Percentiles rank a stretch among this genome's conserved stretches.
These are phyloP conservation scores for Diphyllodes magnificus DNA, from an alignment of 2,113 vertebrate species.

Conservation along the genomic window DNA sequence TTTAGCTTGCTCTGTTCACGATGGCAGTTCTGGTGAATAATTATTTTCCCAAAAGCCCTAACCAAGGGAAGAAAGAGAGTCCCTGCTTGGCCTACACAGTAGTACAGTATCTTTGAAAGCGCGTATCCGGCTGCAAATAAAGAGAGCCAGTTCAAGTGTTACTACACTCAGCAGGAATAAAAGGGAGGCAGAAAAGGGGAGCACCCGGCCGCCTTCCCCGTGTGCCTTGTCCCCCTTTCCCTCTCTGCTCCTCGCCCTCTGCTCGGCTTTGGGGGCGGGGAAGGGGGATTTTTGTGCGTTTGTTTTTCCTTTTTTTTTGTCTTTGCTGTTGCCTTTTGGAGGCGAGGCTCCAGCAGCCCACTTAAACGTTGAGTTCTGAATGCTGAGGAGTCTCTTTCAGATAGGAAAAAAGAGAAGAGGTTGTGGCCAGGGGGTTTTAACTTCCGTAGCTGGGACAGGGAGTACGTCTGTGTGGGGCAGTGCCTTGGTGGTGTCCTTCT, in stretches of 20 bases:
- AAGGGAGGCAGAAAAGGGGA: constrained; percentile 30
- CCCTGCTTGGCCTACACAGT: constrained; percentile 40
- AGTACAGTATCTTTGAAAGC: constrained; percentile 53
- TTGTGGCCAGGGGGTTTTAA: background rate
- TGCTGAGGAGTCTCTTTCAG: background rate
- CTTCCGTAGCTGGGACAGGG: background rate
- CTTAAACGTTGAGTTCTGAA: background rate
- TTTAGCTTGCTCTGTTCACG: constrained; percentile 38
- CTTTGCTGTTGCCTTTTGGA: background rate
- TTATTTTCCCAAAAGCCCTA: constrained; percentile 55
- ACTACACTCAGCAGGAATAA: constrained; percentile 44
- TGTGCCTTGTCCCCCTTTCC: background rate
- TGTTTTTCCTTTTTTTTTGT: background rate
- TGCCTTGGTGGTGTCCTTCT: background rate
- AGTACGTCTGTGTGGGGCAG: background rate
- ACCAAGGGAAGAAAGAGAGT: constrained; percentile 41
- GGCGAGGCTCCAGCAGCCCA: background rate
- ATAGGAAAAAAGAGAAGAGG: background rate
- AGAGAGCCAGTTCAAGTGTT: constrained; percentile 48
- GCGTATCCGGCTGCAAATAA: constrained; percentile 34
- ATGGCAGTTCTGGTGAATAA: constrained; percentile 55
- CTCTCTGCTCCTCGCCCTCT: background rate
- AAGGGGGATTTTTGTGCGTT: background rate
- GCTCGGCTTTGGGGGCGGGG: background rate
- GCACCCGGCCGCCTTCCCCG: background rate